Percentiles rank a stretch among this genome's conserved stretches.
These are phyloP conservation scores for Ammodramus savannarum DNA, from an alignment of 2,113 vertebrate genomes.

Conservation along the genomic window DNA sequence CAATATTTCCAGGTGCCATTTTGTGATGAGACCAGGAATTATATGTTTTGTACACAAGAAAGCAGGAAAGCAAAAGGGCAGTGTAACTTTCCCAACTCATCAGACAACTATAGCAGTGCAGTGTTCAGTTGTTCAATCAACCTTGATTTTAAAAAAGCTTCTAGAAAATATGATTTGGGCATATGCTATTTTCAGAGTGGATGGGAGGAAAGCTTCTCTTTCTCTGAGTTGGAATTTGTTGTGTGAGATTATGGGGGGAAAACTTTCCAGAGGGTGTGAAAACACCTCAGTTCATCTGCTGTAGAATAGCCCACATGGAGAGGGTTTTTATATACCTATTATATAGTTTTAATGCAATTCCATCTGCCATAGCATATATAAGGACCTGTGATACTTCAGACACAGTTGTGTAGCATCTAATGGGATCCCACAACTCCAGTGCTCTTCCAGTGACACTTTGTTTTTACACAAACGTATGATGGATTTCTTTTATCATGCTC, in stretches of 20 bases:
- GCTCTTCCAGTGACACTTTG: neutral
- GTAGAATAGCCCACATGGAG: neutral
- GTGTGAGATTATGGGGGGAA: neutral
- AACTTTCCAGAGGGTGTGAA: neutral
- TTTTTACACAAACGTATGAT: neutral
- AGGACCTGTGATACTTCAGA: neutral
- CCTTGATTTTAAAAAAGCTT: neutral
- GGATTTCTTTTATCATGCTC: neutral
- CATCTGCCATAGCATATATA: neutral
- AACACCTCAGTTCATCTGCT: neutral
- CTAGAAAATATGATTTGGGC: neutral
- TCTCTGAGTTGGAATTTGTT: neutral
- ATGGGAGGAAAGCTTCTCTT: neutral
- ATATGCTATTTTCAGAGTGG: neutral
- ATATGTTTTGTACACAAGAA: rapidly evolving
- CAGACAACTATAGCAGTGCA: neutral
- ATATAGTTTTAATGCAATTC: neutral
- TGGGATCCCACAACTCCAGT: neutral
- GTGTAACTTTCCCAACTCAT: neutral
- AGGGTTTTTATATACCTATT: neutral
- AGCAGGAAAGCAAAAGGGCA: neutral
- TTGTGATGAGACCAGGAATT: neutral
- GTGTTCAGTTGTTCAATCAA: neutral
- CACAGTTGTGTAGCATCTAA: neutral
- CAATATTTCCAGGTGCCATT: neutral